A percentile compares a stretch with the other conserved stretches of the same genome.
These are phyloP conservation scores for Hybos culiciformis DNA, from an alignment of 2,888 invertebrate species.

Conservation along the genomic window DNA sequence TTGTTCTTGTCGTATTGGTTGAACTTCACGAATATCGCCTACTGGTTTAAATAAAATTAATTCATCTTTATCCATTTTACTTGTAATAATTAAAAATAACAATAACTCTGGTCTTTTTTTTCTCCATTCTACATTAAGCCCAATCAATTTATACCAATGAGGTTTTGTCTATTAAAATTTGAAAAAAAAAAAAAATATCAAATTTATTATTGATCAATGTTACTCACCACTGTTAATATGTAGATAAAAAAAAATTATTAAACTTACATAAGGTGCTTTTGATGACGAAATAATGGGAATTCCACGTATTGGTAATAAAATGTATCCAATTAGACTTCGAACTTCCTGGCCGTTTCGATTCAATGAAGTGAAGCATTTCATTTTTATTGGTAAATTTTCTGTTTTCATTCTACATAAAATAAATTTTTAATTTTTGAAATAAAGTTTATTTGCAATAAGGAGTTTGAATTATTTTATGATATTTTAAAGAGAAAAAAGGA, in stretches of 20 bases:
- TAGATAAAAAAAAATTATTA: background rate
- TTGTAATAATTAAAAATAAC: conserved; percentile 45
- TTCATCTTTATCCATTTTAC: conserved; percentile 27
- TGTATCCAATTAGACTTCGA: conserved; percentile 50
- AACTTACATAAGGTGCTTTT: conserved; percentile 36
- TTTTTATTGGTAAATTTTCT: conserved; percentile 57
- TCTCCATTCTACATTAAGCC: conserved; percentile 42
- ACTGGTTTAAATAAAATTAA: background rate
- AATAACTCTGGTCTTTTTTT: conserved; percentile 47
- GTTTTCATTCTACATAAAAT: conserved; percentile 50
- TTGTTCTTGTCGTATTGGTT: conserved; percentile 4
- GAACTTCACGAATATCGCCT: background rate
- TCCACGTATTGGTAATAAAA: conserved; percentile 52
- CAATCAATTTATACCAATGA: conserved; percentile 49
- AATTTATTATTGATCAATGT: background rate
- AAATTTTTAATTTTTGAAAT: background rate
- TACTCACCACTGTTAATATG: background rate
- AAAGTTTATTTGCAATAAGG: too few species aligned
- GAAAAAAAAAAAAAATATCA: conserved; percentile 15
- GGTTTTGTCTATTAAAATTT: conserved; percentile 38
- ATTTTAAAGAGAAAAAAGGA: too few species aligned
- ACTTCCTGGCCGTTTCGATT: conserved; percentile 36
- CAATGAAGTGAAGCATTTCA: conserved; percentile 49
- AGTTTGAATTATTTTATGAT: too few species aligned
- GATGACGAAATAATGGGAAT: conserved; percentile 49